Conservation (phyloP, 2,888 invertebrate genomes). For the Spisula solida region DNA sequence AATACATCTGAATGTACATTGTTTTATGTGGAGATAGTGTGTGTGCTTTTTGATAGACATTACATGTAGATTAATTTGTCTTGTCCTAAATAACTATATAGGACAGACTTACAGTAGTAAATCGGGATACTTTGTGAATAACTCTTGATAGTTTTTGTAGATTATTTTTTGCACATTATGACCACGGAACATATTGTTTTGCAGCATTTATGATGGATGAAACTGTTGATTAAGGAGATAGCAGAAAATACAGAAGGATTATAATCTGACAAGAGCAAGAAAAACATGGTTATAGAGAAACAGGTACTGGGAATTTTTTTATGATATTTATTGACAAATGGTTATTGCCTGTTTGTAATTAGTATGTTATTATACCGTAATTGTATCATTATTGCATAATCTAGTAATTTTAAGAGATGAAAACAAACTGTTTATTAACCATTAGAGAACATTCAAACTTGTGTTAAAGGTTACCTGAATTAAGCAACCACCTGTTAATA, state of each 20-base stretch:
- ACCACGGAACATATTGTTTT: neutral
- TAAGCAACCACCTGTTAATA: too few relatives aligned
- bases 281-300: constrained; percentile 1
- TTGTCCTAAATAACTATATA: constrained; percentile 14
- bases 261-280: neutral
- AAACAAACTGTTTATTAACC: too few relatives aligned
- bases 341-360: neutral
- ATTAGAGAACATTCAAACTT: too few relatives aligned
- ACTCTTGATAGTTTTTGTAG: neutral
- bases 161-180: neutral
- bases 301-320: neutral
- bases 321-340: neutral
- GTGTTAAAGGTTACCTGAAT: too few relatives aligned
- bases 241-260: neutral
- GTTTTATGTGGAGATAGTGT: neutral
- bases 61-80: neutral
- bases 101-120: neutral
- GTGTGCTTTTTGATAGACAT: neutral
- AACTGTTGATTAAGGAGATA: neutral
- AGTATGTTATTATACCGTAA: too few relatives aligned
- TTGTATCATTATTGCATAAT: too few relatives aligned
- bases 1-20: neutral
- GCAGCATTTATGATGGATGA: neutral
- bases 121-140: neutral
- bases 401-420: too few relatives aligned